These are phyloP conservation scores for Python bivittatus DNA, from an alignment of 2,113 vertebrate species.

Conservation along the genomic window DNA sequence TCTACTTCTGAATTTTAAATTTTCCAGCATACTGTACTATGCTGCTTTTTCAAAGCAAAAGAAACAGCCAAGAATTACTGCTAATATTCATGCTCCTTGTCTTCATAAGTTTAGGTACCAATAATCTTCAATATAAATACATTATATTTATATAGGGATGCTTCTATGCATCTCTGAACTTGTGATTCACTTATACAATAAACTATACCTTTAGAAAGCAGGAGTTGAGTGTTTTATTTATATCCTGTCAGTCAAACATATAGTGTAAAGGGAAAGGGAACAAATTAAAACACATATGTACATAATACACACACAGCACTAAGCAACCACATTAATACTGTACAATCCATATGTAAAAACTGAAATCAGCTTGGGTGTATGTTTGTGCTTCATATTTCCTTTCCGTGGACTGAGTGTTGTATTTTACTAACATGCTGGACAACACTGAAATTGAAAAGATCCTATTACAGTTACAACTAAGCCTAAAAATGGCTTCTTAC, in stretches of 20 bases:
- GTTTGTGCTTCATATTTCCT: background rate
- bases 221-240: background rate
- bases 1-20: background rate
- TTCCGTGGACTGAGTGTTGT: background rate
- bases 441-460: background rate
- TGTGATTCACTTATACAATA: background rate
- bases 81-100: background rate
- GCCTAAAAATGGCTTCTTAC: background rate
- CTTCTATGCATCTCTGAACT: background rate
- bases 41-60: background rate
- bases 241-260: background rate
- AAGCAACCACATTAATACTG: background rate
- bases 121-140: background rate
- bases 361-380: background rate
- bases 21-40: background rate
- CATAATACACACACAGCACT: background rate
- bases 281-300: background rate
- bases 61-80: background rate
- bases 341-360: background rate
- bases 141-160: no score
- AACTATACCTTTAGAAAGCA: background rate
- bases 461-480: background rate
- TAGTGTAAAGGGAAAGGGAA: background rate
- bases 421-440: background rate
- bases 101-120: background rate